Conservation (phyloP, 2,113 vertebrate genomes). For the Phaetusa simplex region DNA sequence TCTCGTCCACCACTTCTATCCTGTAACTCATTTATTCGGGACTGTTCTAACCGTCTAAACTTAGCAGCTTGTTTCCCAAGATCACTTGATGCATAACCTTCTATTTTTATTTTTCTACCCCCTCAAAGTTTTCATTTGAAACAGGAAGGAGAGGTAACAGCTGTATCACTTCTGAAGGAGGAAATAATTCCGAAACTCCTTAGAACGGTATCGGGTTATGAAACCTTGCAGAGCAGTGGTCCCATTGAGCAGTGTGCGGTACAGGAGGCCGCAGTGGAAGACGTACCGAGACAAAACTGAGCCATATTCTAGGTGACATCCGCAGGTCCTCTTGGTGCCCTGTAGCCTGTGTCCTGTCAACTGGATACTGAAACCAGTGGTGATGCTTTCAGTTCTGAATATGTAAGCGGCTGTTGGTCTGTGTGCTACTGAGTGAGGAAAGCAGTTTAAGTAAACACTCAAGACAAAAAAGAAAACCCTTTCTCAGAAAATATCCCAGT, state of each 20-base stretch:
- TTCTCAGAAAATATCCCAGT: conserved; percentile 41
- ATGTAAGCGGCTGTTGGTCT: background rate
- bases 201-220: accelerated
- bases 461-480: background rate
- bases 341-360: background rate
- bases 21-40: background rate
- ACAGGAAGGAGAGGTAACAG: background rate
- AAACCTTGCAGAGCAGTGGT: background rate
- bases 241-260: background rate
- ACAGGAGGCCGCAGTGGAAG: background rate
- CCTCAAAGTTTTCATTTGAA: background rate
- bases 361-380: background rate
- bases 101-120: accelerated
- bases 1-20: background rate
- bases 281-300: background rate
- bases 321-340: background rate
- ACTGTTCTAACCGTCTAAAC: background rate
- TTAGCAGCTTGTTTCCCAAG: background rate
- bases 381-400: background rate
- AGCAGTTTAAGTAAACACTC: background rate
- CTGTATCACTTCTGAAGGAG: background rate
- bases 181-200: background rate
- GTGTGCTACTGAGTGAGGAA: background rate
- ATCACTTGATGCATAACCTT: background rate
- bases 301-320: background rate